Base-by-base conservation (phyloP, 2,797 vertebrate species). In the Chrosomus eos region DNA sequence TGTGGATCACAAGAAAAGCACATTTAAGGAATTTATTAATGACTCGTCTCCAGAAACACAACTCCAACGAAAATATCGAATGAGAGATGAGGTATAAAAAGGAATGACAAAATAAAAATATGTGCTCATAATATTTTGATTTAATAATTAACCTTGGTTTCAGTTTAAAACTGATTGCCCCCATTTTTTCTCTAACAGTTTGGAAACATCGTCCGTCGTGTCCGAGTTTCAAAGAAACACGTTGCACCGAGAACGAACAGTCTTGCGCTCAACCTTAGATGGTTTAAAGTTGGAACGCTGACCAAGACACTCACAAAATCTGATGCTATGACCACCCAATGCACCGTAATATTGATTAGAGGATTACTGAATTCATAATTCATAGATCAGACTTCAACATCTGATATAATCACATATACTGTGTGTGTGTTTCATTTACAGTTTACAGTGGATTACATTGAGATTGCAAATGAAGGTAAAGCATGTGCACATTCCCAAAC, bases 61-160 rank as follows among this genome's bases (percentile, higher is more conserved):
- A 60, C 85, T 93, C 86, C 93, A 94, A 84, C 93, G 95, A 88
- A 96, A 95, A 93, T 93, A 94, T 92, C 95, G 93, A 92, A 97
- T 97, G 96, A 96, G 95, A 93, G 94, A 97, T 89, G 92, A 96
- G 96, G 96, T 97, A 95, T 87, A 83, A 31, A 31, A 85, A 87
- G 23, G 3, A 40, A 23, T 19, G 3, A 8, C 3, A 38, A 58
- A 58, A 23, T 23, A 60, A 48, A 28, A 62, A 55, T 19, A 71
- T 48, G 16, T 55, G 19, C 31, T 74, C 28, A 9, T n/a, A 45
- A 19, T 28, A 1, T 31, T 64, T 64, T 64, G 14, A 31, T 64
- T 13, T 26, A 13, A 26, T 26, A 13, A 13, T 13, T 58, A 58
- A n/a, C 23, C 33, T 68, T 70, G 38, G 6, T 60, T 36, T 86